Base-by-base conservation (phyloP, 2,888 invertebrate genomes). In the Sthenelais limicola region DNA sequence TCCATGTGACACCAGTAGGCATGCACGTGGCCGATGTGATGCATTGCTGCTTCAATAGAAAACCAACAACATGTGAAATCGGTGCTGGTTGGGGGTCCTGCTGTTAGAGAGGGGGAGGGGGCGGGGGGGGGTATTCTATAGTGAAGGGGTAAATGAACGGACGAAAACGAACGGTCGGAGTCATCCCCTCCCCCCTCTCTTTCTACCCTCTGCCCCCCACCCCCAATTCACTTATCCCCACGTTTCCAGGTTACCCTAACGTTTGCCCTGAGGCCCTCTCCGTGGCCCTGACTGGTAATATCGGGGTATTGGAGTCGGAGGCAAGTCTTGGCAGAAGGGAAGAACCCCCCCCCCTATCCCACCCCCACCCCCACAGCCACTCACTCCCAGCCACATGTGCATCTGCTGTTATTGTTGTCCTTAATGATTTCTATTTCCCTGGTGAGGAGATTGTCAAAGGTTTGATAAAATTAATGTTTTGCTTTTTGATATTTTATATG, bases 41-140 rank as follows among this genome's bases (percentile, higher is more conserved):
- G 62, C 62, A 24, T 9, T 7, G 62, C 62, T 62, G 62, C 35
- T 43, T 38, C 38, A 35, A 62, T 62, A 38, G 38, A 62, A 62
- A 62, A 7, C 35, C 62, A 62, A 12, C 62, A 62, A 62, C 18
- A 26, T 62, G 62, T 62, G 62, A 62, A 62, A 62, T 62, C n/a
- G n/a, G n/a, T n/a, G n/a, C n/a, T n/a, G n/a, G n/a, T n/a, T n/a
- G n/a, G n/a, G n/a, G n/a, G n/a, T n/a, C n/a, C n/a, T n/a, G n/a
- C n/a, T n/a, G n/a, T n/a, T 62, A 26, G 62, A 9, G 62, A 43
- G 5, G 38, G 32, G 35, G 21, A 26, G 24, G 62, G 35, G 62
- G 62, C 38, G 18, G 12, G 38, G 38, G 2, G 62, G 43, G 43
- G 43, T 12, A 43, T 18, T 43, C 43, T 12, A 18, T 43, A 43